These are phyloP conservation scores for Catocala fraxini DNA, from an alignment of 2,888 invertebrate genomes.

Conservation along the genomic window DNA sequence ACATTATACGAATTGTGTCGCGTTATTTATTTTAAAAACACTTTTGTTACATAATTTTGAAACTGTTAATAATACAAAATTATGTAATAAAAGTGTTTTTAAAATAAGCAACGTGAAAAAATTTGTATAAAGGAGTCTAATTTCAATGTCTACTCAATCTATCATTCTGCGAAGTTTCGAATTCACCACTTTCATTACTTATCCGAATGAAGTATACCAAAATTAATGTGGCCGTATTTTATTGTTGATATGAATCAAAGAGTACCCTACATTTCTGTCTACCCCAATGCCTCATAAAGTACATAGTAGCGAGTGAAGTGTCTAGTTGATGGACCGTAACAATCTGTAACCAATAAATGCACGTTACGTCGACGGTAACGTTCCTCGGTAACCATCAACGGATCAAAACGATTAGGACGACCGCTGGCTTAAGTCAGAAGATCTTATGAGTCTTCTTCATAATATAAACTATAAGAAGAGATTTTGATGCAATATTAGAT, in stretches of 20 bases:
- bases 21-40: too few species aligned
- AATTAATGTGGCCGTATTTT: not conserved
- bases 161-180: too few species aligned
- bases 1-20: too few species aligned
- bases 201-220: not conserved
- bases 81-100: too few species aligned
- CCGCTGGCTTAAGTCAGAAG: constrained; percentile 22
- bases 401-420: constrained; percentile 38
- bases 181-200: not conserved
- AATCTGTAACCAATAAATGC: constrained; percentile 12
- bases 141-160: too few species aligned
- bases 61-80: too few species aligned
- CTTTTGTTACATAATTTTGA: too few species aligned
- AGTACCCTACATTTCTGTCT: not conserved
- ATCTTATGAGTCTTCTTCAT: not conserved
- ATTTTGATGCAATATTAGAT: too few species aligned
- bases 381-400: constrained; percentile 26
- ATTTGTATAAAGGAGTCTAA: too few species aligned
- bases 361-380: constrained; percentile 7
- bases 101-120: too few species aligned
- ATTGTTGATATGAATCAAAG: too few species aligned
- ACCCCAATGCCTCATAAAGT: constrained; percentile 10
- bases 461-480: too few species aligned
- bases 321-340: constrained; percentile 8
- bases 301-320: constrained; percentile 7